phyloP scores from a whole-genome alignment of 2,888 invertebrate genomes.

The Torymus texanus region DNA sequence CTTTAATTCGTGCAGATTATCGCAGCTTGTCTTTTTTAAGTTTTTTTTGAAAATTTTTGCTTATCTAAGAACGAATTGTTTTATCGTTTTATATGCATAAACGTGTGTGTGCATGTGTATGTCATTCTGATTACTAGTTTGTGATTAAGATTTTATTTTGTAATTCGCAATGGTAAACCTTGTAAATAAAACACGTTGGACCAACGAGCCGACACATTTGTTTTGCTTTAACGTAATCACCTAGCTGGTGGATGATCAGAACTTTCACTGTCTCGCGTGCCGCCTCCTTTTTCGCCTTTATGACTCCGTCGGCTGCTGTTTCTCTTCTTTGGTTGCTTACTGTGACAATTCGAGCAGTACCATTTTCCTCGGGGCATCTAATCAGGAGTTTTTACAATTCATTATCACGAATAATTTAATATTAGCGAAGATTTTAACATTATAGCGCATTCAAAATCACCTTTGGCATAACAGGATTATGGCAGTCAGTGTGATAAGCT shows the following conservation, averaged over 20 bases:
- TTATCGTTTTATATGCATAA: slow-evolving; percentile 14
- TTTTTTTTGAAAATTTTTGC: slow-evolving; percentile 2
- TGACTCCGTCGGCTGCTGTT: slow-evolving; percentile 74
- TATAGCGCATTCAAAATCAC: slow-evolving; percentile 69
- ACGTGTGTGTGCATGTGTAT: slow-evolving; percentile 52
- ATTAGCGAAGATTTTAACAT: too few relatives aligned
- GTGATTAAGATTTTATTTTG: slow-evolving; percentile 55
- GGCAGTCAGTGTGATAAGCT: slow-evolving; percentile 95
- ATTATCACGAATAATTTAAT: too few relatives aligned
- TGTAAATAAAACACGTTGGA: slow-evolving; percentile 65
- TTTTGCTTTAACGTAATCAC: slow-evolving; percentile 75
- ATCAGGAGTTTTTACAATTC: background rate
- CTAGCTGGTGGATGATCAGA: slow-evolving; percentile 78
- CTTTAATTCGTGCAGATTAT: slow-evolving; percentile 32
- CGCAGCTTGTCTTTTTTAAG: slow-evolving; percentile 32
- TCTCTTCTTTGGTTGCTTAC: slow-evolving; percentile 84
- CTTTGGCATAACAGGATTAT: slow-evolving; percentile 90
- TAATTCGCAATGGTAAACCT: slow-evolving; percentile 58
- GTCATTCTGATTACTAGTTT: slow-evolving; percentile 44
- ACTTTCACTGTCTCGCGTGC: slow-evolving; percentile 78
- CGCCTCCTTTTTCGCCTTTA: slow-evolving; percentile 61
- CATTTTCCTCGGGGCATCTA: slow-evolving; percentile 89
- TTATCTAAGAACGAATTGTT: slow-evolving; percentile 39
- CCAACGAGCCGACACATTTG: slow-evolving; percentile 65
- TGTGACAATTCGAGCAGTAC: slow-evolving; percentile 92